A percentile compares a stretch with the other conserved stretches of the same genome.
These are phyloP conservation scores for Myiotriccus ornatus DNA, from an alignment of 2,797 vertebrate species.

Conservation along the genomic window DNA sequence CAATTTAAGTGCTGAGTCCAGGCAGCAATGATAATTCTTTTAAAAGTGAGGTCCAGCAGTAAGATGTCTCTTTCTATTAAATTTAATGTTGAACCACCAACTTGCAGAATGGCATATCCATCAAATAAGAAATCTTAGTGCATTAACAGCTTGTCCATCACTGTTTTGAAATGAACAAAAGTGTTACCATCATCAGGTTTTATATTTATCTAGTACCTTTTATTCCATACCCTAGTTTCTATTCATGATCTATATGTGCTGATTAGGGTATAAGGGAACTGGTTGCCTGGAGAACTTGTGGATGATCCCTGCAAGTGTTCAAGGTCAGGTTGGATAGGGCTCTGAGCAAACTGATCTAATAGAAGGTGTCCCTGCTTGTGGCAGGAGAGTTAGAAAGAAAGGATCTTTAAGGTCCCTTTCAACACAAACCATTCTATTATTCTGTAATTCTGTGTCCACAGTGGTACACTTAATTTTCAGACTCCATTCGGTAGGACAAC, in stretches of 20 bases:
- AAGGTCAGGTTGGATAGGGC: not conserved
- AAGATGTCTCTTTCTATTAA: constrained; percentile 44
- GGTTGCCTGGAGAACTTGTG: not conserved
- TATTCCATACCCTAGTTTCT: not conserved
- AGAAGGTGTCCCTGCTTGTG: not conserved
- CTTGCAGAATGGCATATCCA: not conserved
- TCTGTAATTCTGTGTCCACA: not conserved
- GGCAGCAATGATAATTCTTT: constrained; percentile 52
- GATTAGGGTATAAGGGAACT: not conserved
- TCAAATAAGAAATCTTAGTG: constrained; percentile 17
- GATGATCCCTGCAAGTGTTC: not conserved
- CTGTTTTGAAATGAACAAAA: not conserved
- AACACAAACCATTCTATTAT: not conserved
- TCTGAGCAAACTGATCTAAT: not conserved
- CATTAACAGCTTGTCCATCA: not conserved
- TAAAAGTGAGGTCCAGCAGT: constrained; percentile 26
- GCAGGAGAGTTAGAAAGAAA: not conserved
- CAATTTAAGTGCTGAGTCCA: constrained; percentile 51
- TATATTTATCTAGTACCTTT: not conserved
- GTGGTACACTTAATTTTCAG: not conserved
- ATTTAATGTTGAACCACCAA: constrained; percentile 33
- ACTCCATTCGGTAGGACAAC: not conserved
- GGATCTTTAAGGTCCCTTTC: not conserved
- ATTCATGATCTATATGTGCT: not conserved
- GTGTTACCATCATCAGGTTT: not conserved